Evolutionary conservation across 1,140 invertebrate genomes (phyloP).

Genomic region (Leptinotarsa texana): DNA sequence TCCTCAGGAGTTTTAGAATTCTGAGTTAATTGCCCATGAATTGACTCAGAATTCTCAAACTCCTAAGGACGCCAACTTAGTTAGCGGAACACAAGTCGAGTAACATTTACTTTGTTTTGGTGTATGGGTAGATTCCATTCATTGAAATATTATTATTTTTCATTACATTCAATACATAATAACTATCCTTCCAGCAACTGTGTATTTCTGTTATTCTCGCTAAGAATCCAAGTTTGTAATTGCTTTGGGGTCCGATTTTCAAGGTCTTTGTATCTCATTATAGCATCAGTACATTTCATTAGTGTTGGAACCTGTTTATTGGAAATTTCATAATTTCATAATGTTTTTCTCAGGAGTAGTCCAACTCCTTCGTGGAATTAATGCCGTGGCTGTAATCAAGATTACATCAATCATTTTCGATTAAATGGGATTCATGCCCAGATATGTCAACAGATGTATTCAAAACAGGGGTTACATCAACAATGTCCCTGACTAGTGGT

Average conservation of each 20-base stretch:
- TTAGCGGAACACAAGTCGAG: too few relatives aligned
- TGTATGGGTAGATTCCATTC: too few relatives aligned
- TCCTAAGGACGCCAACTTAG: too few relatives aligned
- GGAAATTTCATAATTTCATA: background rate
- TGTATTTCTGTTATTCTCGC: background rate
- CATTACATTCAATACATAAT: background rate
- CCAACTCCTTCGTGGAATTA: background rate
- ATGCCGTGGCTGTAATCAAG: background rate
- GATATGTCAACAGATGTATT: background rate
- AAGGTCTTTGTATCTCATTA: background rate
- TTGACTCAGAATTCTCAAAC: too few relatives aligned
- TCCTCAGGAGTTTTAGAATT: too few relatives aligned
- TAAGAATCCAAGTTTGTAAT: background rate
- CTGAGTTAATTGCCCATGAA: too few relatives aligned
- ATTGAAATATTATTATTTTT: too few relatives aligned
- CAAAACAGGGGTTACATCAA: background rate
- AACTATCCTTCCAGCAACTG: background rate
- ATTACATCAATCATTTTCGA: background rate
- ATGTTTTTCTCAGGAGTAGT: background rate
- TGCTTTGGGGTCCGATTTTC: background rate
- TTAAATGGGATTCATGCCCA: background rate
- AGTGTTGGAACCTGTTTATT: constrained; percentile 13
- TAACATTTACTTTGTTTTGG: too few relatives aligned
- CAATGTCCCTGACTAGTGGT: background rate
- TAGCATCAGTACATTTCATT: background rate